Evolutionary conservation across 2,888 invertebrate genomes (phyloP).

Genomic region (Tiphia femorata): DNA sequence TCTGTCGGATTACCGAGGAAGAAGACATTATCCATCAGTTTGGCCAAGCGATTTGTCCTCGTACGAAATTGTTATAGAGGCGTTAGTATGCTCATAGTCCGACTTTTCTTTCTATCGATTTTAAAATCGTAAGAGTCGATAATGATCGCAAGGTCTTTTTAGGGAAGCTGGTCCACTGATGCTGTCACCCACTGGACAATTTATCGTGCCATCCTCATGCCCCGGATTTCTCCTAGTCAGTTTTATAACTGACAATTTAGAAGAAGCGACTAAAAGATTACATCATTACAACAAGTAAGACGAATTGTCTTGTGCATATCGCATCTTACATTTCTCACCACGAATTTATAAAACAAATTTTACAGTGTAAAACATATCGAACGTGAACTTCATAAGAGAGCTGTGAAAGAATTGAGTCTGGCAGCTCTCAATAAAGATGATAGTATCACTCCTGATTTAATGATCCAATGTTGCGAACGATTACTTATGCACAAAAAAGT

Average conservation of each 20-base stretch:
- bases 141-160: no score
- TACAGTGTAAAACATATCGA: constrained; percentile 85
- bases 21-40: constrained; percentile 76
- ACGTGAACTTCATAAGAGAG: constrained; percentile 78
- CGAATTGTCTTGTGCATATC: no score
- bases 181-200: constrained; percentile 94
- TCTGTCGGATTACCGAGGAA: constrained; percentile 81
- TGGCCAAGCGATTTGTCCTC: constrained; percentile 82
- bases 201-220: constrained; percentile 92
- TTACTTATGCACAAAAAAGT: constrained; percentile 72
- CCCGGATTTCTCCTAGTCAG: constrained; percentile 88
- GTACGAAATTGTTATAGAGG: constrained; percentile 89
- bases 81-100: constrained; percentile 75
- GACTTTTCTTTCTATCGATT: not conserved
- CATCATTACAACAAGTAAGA: constrained; percentile 82
- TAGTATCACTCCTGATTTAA: constrained; percentile 88
- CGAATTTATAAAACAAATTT: not conserved
- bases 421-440: constrained; percentile 88
- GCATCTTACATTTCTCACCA: not conserved
- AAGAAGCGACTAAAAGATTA: constrained; percentile 80
- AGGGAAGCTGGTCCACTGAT: constrained; percentile 95
- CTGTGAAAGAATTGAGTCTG: constrained; percentile 77
- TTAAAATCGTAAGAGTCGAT: no score
- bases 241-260: constrained; percentile 84
- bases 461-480: constrained; percentile 87